phyloP scores from a whole-genome alignment of 2,888 invertebrate species.

The Cosmia pyralina region DNA sequence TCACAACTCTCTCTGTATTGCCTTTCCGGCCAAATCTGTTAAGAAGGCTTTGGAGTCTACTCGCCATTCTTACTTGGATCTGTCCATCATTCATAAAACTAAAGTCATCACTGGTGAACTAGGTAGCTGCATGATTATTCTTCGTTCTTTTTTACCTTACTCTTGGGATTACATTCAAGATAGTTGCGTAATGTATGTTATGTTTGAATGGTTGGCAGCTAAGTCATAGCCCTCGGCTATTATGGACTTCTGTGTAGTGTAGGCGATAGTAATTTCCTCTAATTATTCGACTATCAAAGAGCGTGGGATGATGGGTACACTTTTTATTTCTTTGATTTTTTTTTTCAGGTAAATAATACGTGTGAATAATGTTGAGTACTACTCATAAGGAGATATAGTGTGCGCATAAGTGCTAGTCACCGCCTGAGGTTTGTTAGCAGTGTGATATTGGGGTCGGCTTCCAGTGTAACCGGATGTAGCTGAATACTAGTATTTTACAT shows the following conservation, averaged over 20 bases:
- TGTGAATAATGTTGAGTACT: too few relatives aligned
- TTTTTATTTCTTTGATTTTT: conserved; percentile 9
- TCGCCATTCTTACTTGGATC: not conserved
- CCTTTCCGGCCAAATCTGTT: too few relatives aligned
- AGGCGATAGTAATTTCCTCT: conserved; percentile 50
- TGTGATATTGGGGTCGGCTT: too few relatives aligned
- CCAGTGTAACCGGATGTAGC: too few relatives aligned
- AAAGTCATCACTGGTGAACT: not conserved
- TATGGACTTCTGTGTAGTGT: conserved; percentile 28
- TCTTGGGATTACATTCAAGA: not conserved
- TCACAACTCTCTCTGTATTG: not conserved
- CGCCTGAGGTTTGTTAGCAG: too few relatives aligned
- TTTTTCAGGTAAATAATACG: not conserved
- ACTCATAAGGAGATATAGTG: too few relatives aligned
- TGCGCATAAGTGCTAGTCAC: too few relatives aligned
- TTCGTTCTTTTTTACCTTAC: not conserved
- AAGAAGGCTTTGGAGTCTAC: not conserved
- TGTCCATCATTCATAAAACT: not conserved
- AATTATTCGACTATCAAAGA: conserved; percentile 39
- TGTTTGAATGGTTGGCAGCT: conserved; percentile 22
- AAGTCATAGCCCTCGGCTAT: conserved; percentile 29
- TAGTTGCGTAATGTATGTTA: conserved; percentile 1
- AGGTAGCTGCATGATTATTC: not conserved
- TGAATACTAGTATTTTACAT: too few relatives aligned
- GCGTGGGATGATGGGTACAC: conserved; percentile 33